Conservation (phyloP, 2,888 invertebrate species). For the Drosophila austrosaltans region DNA sequence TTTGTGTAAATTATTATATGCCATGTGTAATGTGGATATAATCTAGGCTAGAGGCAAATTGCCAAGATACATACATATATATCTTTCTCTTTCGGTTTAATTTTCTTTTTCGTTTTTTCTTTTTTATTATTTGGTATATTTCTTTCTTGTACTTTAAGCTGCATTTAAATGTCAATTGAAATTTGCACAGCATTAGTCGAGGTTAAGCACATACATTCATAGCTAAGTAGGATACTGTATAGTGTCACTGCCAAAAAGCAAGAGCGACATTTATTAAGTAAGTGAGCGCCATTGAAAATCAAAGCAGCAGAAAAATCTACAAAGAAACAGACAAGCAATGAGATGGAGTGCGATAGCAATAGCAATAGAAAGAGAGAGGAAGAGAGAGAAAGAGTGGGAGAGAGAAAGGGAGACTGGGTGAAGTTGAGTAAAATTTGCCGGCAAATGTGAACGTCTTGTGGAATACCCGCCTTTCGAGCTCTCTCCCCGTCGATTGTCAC, state of each 20-base stretch:
- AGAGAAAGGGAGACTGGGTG: neutral
- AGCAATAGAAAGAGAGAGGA: neutral
- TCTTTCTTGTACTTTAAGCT: constrained; percentile 3
- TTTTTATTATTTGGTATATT: too few species aligned
- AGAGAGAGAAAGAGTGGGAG: neutral
- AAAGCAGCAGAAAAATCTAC: constrained; percentile 67
- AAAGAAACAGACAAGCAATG: constrained; percentile 22
- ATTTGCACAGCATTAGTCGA: constrained; percentile 66
- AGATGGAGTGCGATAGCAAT: constrained; percentile 14
- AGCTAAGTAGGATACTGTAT: constrained; percentile 6
- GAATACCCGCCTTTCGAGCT: neutral
- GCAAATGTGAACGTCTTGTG: constrained; percentile 11
- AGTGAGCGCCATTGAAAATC: constrained; percentile 70
- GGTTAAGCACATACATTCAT: constrained; percentile 6
- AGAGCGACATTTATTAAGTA: constrained; percentile 68
- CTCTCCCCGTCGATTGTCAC: constrained; percentile 47
- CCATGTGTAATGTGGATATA: constrained; percentile 56
- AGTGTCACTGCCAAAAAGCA: constrained; percentile 1
- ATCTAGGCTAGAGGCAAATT: constrained; percentile 40
- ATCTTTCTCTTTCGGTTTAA: constrained; percentile 1
- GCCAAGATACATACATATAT: neutral
- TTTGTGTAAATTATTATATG: constrained; percentile 49
- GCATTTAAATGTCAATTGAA: constrained; percentile 58
- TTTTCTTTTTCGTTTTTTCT: constrained; percentile 13
- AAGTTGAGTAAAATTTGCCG: constrained; percentile 29